phyloP scores from a whole-genome alignment of 2,113 vertebrate genomes.

The Gallinago undulata region DNA sequence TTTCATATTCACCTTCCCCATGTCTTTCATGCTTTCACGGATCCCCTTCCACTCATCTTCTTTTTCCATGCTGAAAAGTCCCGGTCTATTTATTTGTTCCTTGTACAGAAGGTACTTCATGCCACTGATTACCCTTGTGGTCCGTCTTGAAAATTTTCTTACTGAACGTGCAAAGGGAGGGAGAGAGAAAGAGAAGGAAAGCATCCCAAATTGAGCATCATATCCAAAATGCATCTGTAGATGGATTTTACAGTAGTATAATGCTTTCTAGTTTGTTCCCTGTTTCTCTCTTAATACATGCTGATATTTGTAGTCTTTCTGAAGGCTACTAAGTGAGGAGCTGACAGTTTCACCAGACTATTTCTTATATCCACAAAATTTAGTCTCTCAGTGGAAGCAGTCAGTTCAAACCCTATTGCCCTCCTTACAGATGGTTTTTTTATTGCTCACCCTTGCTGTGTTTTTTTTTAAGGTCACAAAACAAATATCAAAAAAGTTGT shows the following conservation, averaged over 20 bases:
- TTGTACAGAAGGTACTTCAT: not conserved
- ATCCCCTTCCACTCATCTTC: not conserved
- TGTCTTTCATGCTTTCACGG: conserved; percentile 24
- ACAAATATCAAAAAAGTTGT: not conserved
- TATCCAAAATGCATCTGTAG: not conserved
- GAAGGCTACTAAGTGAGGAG: not conserved
- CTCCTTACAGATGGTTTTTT: not conserved
- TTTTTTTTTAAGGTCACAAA: not conserved
- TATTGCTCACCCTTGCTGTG: not conserved
- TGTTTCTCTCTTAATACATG: not conserved
- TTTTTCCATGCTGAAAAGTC: not conserved
- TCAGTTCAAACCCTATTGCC: not conserved
- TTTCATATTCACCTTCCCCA: not conserved
- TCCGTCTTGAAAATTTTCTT: not conserved
- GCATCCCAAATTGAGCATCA: not conserved
- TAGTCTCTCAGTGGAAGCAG: not conserved
- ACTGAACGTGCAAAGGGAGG: not conserved
- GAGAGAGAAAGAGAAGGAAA: not conserved
- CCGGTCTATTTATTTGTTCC: not conserved
- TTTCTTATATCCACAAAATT: not conserved
- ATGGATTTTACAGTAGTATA: not conserved
- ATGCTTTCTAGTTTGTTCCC: not conserved
- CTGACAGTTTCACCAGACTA: not conserved
- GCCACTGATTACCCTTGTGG: not conserved
- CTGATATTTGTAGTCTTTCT: not conserved